Evolutionary conservation across 2,888 invertebrate species (phyloP).

Genomic region (Xylophagus ater): DNA sequence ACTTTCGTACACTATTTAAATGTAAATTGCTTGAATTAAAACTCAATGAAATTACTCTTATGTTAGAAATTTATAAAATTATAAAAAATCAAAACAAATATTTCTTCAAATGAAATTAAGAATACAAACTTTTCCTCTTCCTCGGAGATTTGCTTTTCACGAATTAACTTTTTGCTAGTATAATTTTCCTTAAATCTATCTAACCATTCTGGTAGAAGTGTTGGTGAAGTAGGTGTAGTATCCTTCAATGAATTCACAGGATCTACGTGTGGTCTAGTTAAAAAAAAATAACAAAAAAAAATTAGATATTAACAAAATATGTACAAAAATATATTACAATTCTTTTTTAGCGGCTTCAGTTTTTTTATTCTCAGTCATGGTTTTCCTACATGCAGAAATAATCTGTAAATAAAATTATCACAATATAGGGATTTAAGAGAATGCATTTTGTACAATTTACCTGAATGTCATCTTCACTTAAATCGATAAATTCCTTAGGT

Average conservation of each 20-base stretch:
- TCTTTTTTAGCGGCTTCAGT: constrained; percentile 29
- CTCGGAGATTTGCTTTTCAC: constrained; percentile 40
- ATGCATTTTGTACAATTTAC: no score
- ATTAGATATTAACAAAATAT: constrained; percentile 38
- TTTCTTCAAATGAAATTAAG: not conserved
- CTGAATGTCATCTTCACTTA: constrained; percentile 21
- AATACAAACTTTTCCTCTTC: constrained; percentile 40
- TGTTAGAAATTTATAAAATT: not conserved
- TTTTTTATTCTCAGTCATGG: no score
- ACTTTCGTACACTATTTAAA: constrained; percentile 24
- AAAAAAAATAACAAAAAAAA: no score
- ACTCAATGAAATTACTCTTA: not conserved
- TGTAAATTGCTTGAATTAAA: constrained; percentile 10
- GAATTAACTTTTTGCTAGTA: constrained; percentile 33
- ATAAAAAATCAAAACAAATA: constrained; percentile 26
- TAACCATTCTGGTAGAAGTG: constrained; percentile 46
- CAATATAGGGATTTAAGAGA: no score
- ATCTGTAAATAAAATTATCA: no score
- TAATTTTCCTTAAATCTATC: constrained; percentile 42
- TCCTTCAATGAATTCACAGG: constrained; percentile 48
- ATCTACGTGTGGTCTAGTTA: constrained; percentile 30
- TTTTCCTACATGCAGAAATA: no score
- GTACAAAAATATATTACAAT: no score
- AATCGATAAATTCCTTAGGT: constrained; percentile 21
- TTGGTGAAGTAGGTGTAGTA: no score